Percentiles rank a stretch among this genome's conserved stretches.
phyloP scores from a whole-genome alignment of 2,797 vertebrate species.

The Girardinus metallicus region DNA sequence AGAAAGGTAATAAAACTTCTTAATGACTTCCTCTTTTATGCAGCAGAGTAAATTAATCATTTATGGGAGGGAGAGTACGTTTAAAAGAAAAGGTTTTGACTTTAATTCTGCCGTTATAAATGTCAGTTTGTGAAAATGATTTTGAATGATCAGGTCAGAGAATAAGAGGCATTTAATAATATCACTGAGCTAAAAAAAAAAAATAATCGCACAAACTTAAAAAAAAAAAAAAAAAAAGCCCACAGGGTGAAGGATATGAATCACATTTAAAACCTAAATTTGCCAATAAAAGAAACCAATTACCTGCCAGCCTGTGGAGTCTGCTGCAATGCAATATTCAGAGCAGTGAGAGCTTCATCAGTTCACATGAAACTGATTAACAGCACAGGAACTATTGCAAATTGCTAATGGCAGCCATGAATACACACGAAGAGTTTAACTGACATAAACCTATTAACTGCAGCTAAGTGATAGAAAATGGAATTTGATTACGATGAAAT shows the following conservation, averaged over 20 bases:
- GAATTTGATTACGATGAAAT: conserved; percentile 50
- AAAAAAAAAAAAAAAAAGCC: conserved; percentile 17
- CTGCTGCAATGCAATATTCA: conserved; percentile 44
- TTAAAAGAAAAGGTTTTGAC: conserved; percentile 23
- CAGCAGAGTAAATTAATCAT: conserved; percentile 31
- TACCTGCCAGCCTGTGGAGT: conserved; percentile 53
- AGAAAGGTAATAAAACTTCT: conserved; percentile 51
- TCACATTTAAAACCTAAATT: conserved; percentile 44
- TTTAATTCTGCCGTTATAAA: conserved; percentile 27
- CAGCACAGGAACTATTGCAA: conserved; percentile 49
- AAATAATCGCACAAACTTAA: neutral
- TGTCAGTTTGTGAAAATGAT: conserved; percentile 1
- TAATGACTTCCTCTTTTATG: conserved; percentile 50
- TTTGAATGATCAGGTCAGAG: conserved; percentile 9
- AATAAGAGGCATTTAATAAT: conserved; percentile 21
- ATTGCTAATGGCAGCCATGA: conserved; percentile 54
- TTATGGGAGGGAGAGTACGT: conserved; percentile 4
- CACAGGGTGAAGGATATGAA: conserved; percentile 31
- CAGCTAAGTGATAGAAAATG: conserved; percentile 46
- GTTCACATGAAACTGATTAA: conserved; percentile 54
- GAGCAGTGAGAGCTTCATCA: conserved; percentile 43
- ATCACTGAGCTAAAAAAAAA: conserved; percentile 18
- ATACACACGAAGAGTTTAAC: conserved; percentile 48
- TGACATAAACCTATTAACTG: conserved; percentile 51
- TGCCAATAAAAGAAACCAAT: conserved; percentile 56